A percentile compares a stretch with the other conserved stretches of the same genome.
Conservation (phyloP, 2,797 vertebrate species). For the Sarcoramphus papa region DNA sequence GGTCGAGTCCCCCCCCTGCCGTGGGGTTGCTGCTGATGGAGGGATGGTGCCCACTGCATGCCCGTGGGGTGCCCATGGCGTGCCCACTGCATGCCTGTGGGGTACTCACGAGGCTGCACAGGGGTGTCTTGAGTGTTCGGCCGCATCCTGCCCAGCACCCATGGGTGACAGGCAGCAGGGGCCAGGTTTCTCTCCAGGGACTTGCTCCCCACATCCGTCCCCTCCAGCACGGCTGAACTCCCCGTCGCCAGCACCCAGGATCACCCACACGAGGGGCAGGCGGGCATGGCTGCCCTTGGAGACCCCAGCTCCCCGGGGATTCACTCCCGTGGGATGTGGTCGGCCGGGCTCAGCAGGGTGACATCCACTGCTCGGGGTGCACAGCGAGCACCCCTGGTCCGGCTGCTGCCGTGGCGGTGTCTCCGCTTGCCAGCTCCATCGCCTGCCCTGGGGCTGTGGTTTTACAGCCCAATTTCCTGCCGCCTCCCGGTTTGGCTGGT, state of each 20-base stretch:
- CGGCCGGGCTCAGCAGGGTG: too few relatives aligned
- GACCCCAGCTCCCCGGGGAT: background rate
- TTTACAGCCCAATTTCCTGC: background rate
- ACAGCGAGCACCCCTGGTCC: background rate
- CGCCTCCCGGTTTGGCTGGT: background rate
- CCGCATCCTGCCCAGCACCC: background rate
- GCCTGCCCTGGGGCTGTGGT: background rate
- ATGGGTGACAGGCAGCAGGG: background rate
- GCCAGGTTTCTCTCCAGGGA: background rate
- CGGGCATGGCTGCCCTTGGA: background rate
- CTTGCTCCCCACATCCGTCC: accelerated
- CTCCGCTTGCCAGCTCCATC: too few relatives aligned
- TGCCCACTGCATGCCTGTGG: background rate
- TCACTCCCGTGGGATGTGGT: accelerated
- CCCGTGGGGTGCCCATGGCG: background rate
- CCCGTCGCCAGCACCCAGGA: background rate
- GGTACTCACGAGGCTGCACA: background rate
- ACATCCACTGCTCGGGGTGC: background rate
- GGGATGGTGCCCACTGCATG: background rate
- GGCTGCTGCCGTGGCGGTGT: accelerated
- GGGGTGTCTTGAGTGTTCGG: background rate
- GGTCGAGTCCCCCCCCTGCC: accelerated
- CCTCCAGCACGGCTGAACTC: background rate
- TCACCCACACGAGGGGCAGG: background rate
- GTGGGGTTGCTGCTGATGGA: background rate